Percentiles rank a stretch among this genome's conserved stretches.
Conservation (phyloP, 2,888 invertebrate genomes). For the Drosophila aldrichi region DNA sequence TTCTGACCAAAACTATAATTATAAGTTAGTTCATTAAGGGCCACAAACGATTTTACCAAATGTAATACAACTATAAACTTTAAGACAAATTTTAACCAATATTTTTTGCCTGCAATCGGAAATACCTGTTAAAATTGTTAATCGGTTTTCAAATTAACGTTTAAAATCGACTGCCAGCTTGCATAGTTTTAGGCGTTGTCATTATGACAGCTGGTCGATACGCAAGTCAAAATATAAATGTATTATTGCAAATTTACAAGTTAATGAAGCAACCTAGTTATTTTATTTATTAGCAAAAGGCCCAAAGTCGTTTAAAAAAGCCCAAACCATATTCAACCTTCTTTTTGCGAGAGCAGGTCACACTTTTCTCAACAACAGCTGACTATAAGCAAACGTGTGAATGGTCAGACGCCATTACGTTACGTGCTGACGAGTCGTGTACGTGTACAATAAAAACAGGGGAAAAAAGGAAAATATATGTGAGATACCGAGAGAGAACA, state of each 20-base stretch:
- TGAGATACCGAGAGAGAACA: constrained; percentile 43
- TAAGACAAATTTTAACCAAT: not conserved
- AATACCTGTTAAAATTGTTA: not conserved
- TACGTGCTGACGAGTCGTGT: constrained; percentile 67
- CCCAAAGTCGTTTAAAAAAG: not conserved
- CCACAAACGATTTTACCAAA: not conserved
- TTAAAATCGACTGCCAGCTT: not conserved
- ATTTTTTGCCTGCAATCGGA: not conserved
- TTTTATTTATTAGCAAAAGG: not conserved
- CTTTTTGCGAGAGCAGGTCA: constrained; percentile 27
- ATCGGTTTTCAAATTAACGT: not conserved
- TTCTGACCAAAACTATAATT: not conserved
- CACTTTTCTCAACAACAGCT: constrained; percentile 38
- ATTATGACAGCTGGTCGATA: not conserved
- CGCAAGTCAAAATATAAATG: not conserved
- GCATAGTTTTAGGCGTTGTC: constrained; percentile 25
- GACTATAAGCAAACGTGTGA: constrained; percentile 40
- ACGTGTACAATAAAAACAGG: constrained; percentile 64
- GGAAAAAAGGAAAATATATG: constrained; percentile 55
- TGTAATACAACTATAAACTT: not conserved
- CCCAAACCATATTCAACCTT: not conserved
- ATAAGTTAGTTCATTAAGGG: not conserved
- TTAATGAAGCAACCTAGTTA: not conserved
- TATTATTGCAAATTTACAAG: not conserved
- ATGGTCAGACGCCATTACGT: constrained; percentile 59